These are phyloP conservation scores for Astyanax mexicanus DNA, from an alignment of 2,797 vertebrate genomes.

Conservation along the genomic window DNA sequence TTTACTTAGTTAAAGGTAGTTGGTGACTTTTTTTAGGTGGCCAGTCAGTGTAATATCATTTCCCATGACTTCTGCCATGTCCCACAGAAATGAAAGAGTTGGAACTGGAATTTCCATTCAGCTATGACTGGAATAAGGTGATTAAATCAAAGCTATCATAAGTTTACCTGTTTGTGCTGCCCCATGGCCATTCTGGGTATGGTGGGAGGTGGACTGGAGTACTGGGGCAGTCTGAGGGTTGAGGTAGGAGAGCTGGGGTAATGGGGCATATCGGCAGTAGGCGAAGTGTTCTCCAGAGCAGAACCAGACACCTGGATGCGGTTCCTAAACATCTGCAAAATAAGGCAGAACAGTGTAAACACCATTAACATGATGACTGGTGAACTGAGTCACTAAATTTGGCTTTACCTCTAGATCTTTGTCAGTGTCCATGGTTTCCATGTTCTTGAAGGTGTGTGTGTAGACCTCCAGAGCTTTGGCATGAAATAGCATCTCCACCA, in stretches of 20 bases:
- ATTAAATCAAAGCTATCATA: not conserved
- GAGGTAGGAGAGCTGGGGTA: slow-evolving; percentile 36
- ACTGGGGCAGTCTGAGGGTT: slow-evolving; percentile 29
- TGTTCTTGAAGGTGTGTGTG: slow-evolving; percentile 77
- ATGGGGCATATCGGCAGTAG: slow-evolving; percentile 10
- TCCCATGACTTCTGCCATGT: too few species aligned
- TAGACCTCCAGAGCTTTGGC: slow-evolving; percentile 85
- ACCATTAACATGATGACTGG: not conserved
- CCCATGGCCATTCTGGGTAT: slow-evolving; percentile 23
- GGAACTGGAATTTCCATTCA: too few species aligned
- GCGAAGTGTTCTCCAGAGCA: slow-evolving; percentile 47
- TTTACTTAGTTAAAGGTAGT: too few species aligned
- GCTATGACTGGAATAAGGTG: too few species aligned
- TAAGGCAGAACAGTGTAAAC: not conserved
- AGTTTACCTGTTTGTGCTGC: slow-evolving; percentile 26
- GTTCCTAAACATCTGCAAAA: slow-evolving; percentile 65
- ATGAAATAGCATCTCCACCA: slow-evolving; percentile 86
- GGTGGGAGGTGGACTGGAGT: slow-evolving; percentile 34
- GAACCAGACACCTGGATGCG: slow-evolving; percentile 61
- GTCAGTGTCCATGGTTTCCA: slow-evolving; percentile 75
- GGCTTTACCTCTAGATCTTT: slow-evolving; percentile 80
- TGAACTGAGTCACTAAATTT: not conserved
- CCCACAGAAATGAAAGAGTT: too few species aligned
- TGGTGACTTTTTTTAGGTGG: too few species aligned
- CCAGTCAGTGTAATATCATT: too few species aligned